Evolutionary conservation across 2,797 vertebrate species (phyloP).

Genomic region (Tragopan temminckii): DNA sequence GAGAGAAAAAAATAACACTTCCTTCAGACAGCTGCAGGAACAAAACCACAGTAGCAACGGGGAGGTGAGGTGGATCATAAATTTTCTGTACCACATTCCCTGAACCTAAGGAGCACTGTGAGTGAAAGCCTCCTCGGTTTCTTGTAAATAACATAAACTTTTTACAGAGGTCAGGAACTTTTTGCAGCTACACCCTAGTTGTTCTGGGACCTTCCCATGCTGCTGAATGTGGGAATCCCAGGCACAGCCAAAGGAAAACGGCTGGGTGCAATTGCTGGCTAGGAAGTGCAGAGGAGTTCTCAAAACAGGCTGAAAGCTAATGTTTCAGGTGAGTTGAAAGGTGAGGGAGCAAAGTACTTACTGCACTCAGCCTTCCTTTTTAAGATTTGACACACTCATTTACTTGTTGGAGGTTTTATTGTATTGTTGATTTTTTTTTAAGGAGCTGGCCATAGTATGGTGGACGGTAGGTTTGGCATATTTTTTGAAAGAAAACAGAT

Average conservation of each 20-base stretch:
- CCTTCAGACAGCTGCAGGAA: neutral
- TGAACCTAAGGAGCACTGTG: neutral
- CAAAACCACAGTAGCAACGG: neutral
- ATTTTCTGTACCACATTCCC: neutral
- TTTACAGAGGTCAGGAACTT: neutral
- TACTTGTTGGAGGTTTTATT: accelerated
- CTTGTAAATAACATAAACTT: neutral
- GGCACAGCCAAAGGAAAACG: neutral
- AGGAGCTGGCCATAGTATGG: neutral
- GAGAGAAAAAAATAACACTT: neutral
- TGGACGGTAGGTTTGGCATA: neutral
- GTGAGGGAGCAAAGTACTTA: neutral
- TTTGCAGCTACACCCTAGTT: neutral
- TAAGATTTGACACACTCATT: accelerated
- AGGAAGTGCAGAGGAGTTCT: neutral
- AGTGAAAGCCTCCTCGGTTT: neutral
- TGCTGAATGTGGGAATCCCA: neutral
- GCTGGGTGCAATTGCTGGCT: neutral
- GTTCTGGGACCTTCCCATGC: neutral
- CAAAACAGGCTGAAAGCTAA: neutral
- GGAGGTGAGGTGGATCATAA: neutral
- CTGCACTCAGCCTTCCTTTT: neutral
- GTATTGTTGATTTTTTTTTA: neutral
- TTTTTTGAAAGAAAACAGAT: neutral
- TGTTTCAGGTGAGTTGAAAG: neutral